Evolutionary conservation across 2,888 invertebrate genomes (phyloP).

Genomic region (Tetrapedia diversipes): DNA sequence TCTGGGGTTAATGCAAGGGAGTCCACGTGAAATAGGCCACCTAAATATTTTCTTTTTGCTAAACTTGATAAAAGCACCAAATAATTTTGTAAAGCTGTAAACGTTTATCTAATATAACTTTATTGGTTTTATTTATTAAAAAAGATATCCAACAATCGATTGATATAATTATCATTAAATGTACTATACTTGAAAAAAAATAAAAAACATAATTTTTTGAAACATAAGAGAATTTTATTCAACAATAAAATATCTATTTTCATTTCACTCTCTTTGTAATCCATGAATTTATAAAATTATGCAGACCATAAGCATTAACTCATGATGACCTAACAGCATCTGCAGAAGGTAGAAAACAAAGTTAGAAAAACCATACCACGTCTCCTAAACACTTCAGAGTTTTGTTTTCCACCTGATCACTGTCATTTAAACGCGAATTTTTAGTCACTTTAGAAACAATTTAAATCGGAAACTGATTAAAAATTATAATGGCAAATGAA

Average conservation of each 20-base stretch:
- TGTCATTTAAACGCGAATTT: slow-evolving; percentile 24
- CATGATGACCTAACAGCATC: slow-evolving; percentile 53
- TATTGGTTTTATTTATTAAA: neutral
- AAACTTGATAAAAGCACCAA: neutral
- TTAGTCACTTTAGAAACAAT: neutral
- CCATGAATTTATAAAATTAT: neutral
- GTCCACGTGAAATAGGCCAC: slow-evolving; percentile 40
- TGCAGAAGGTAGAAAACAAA: slow-evolving; percentile 29
- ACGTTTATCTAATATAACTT: neutral
- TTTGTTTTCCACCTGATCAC: slow-evolving; percentile 16
- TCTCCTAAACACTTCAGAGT: slow-evolving; percentile 23
- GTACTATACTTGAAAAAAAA: neutral
- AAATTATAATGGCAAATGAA: neutral
- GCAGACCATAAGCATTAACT: slow-evolving; percentile 43
- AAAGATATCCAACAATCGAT: neutral
- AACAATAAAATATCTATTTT: neutral
- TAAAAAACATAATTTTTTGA: neutral
- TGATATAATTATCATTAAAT: neutral
- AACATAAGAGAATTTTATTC: neutral
- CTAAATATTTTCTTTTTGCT: slow-evolving; percentile 42
- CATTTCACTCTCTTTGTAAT: neutral
- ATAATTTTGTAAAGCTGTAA: neutral
- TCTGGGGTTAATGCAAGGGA: slow-evolving; percentile 43
- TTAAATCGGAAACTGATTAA: slow-evolving; percentile 3
- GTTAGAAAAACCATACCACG: slow-evolving; percentile 10